A percentile compares a stretch with the other conserved stretches of the same genome.
Evolutionary conservation across 1,140 invertebrate genomes (phyloP).

Genomic region (Polyergus mexicanus): DNA sequence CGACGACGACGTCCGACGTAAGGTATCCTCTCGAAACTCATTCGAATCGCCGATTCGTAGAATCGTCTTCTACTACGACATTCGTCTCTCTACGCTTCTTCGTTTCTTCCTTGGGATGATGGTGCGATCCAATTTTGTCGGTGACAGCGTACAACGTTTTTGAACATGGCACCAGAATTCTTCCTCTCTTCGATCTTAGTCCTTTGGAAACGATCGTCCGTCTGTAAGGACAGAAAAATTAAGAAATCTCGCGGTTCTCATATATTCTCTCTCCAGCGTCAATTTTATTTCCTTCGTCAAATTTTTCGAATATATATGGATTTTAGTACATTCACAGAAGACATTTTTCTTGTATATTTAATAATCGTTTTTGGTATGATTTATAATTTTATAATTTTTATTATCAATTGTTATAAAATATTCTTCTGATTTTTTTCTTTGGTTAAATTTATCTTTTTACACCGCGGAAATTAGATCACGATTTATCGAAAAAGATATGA

Average conservation of each 20-base stretch:
- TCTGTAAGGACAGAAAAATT: conserved; percentile 70
- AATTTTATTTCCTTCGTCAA: not conserved
- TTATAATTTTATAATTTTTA: not conserved
- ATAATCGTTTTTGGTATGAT: not conserved
- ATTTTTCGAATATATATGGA: not conserved
- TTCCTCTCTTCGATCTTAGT: conserved; percentile 20
- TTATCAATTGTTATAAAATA: not conserved
- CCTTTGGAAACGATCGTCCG: conserved; percentile 21
- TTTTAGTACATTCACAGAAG: not conserved
- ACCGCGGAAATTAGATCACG: not conserved
- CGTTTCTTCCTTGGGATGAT: conserved; percentile 13
- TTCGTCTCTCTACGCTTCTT: conserved; percentile 38
- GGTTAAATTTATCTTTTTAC: not conserved
- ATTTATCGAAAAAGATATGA: not conserved
- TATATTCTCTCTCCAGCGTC: not conserved
- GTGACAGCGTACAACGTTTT: conserved; percentile 37
- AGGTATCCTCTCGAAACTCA: conserved; percentile 12
- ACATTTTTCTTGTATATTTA: not conserved
- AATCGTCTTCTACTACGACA: conserved; percentile 41
- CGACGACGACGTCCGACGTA: conserved; percentile 21
- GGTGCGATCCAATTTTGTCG: conserved; percentile 63
- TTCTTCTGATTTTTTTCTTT: not conserved
- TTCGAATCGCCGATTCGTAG: conserved; percentile 45
- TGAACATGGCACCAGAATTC: conserved; percentile 48
- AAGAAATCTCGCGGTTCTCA: conserved; percentile 24